Evolutionary conservation across 2,797 vertebrate genomes (phyloP), one percentile per base, ranked within the genome.

Genomic region (Eleutherodactylus coqui): DNA sequence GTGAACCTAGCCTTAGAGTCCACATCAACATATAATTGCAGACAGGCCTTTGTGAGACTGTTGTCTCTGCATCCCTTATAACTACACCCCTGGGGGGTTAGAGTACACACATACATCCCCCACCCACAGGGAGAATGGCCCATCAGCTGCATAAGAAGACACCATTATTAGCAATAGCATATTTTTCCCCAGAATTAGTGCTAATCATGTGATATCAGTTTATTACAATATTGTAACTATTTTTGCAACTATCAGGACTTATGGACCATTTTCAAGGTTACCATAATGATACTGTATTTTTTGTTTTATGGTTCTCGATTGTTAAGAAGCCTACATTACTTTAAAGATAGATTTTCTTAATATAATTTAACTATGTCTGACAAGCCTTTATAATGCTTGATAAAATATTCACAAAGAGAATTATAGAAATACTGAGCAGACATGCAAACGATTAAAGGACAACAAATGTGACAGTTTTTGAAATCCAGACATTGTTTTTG

Each of bases 401-500:
- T 67, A 36, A 67, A 10, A 41, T 29, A 29, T 60, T 29, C 6
- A 41, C 2, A 69, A 69, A 38, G 36, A 2, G 2, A 69, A 69
- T 70, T 70, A 41, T 8, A 38, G 9, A 70, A 41, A 41, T 41
- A 5, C 8, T 21, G 8, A 70, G 3, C 67, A 70, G 67, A 24
- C 67, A 38, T 17, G 8, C 16, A 36, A 41, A 41, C 36, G 41
- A 70, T 41, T 70, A 24, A 41, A 41, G 36, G 7, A 24, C 34
- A 41, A 41, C 36, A 70, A 67, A 70, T 70, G 67, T 41, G 67
- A 70, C 34, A 41, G 67, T 41, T 70, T 70, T 70, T 70, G 67
- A 70, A 70, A 70, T 38, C 67, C 67, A 70, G 67, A 70, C 67
- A 41, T 70, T 41, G 36, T 41, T 70, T 67, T 70, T 70, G 19